These are phyloP conservation scores for Galeopterus variegatus DNA, from an alignment of 2,113 vertebrate species.

Conservation along the genomic window DNA sequence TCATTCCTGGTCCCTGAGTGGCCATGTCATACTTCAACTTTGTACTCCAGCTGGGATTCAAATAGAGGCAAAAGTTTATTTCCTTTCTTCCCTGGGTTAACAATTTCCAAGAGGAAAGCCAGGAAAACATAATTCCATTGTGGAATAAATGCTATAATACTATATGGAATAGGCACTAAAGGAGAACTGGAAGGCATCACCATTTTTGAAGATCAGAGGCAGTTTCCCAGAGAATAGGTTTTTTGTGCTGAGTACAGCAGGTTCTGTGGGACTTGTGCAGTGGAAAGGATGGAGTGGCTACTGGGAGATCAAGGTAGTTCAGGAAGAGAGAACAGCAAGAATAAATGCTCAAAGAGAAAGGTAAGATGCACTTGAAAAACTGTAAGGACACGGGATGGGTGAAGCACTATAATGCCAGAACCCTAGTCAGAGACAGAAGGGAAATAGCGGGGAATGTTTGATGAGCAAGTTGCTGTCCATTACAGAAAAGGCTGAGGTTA, in stretches of 20 bases:
- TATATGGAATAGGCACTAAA: neutral
- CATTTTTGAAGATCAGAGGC: neutral
- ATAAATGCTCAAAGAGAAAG: neutral
- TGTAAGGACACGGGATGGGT: neutral
- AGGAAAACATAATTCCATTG: neutral
- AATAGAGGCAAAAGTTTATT: neutral
- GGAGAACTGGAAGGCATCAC: neutral
- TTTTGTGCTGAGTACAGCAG: rapidly evolving
- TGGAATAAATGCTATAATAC: neutral
- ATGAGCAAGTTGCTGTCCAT: neutral
- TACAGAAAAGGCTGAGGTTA: neutral
- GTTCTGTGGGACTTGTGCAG: rapidly evolving
- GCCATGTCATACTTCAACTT: neutral
- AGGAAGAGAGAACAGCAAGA: neutral
- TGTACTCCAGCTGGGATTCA: neutral
- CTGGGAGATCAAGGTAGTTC: neutral
- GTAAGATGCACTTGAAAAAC: neutral
- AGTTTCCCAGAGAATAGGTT: neutral
- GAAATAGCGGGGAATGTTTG: neutral
- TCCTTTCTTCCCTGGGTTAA: neutral
- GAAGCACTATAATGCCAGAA: neutral
- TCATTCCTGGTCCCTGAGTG: neutral
- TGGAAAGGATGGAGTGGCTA: too few relatives aligned
- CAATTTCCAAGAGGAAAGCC: neutral
- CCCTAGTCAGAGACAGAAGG: neutral